phyloP scores from a whole-genome alignment of 2,888 invertebrate species.

The Lycocerus yunnanus region DNA sequence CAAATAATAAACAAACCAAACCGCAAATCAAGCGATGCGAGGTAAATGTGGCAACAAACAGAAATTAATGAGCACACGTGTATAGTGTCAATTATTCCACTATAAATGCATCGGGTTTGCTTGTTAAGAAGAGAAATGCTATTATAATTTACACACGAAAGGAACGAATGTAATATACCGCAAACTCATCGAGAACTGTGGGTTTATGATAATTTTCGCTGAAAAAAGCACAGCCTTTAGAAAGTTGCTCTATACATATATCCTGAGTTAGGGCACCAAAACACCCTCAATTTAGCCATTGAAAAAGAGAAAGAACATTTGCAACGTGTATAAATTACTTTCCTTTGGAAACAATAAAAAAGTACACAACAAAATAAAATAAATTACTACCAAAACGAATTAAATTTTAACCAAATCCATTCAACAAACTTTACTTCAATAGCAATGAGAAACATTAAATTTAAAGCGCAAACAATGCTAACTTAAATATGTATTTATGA shows the following conservation, averaged over 20 bases:
- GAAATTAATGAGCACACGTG: slow-evolving; percentile 39
- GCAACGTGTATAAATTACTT: slow-evolving; percentile 16
- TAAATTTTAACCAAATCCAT: slow-evolving; percentile 1
- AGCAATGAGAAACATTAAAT: neutral
- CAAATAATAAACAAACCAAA: slow-evolving; percentile 42
- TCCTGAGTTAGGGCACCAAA: slow-evolving; percentile 6
- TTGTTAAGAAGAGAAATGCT: slow-evolving; percentile 30
- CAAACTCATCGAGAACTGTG: slow-evolving; percentile 16
- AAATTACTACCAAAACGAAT: slow-evolving; percentile 8
- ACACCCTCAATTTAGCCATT: slow-evolving; percentile 5
- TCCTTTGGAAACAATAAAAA: slow-evolving; percentile 16
- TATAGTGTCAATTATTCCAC: slow-evolving; percentile 33
- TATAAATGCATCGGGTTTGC: slow-evolving; percentile 28
- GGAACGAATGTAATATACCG: slow-evolving; percentile 24
- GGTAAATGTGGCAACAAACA: slow-evolving; percentile 36
- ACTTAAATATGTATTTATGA: neutral
- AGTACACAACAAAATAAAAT: slow-evolving; percentile 18
- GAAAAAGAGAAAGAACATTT: slow-evolving; percentile 12
- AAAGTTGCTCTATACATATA: slow-evolving; percentile 10
- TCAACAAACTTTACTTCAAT: neutral
- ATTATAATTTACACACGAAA: slow-evolving; percentile 24
- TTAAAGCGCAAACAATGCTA: neutral
- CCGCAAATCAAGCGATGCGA: slow-evolving; percentile 45
- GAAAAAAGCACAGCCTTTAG: slow-evolving; percentile 15
- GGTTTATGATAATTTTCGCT: slow-evolving; percentile 25